Base-by-base conservation (phyloP, 1,140 invertebrate genomes). In the Brachionus calyciflorus region DNA sequence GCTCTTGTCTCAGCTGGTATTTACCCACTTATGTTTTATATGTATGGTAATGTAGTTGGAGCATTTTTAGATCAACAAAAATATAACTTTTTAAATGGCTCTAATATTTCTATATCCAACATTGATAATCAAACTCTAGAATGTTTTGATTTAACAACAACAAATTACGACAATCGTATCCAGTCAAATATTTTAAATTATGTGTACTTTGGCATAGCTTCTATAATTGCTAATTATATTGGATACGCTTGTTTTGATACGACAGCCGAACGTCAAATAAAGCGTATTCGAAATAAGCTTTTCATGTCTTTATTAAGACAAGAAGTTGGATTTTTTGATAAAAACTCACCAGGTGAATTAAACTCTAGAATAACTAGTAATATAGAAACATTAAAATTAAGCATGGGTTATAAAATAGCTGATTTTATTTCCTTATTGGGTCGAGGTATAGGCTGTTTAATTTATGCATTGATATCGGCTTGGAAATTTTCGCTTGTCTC, bases 401-500 rank as follows among this genome's bases (percentile, higher is more conserved):
- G 68, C 19, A 30, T 70, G 21, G 41, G 68, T 9, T 30, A 70
- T 17, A 55, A 73, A 73, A 37, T 73, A 28, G 28, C n/a, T 5
- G 48, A 53, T 51, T 53, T 51, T 73, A 12, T 73, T 6, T n/a
- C 17, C 0, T 26, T 73, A 19, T 3, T 73, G 40, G 40, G 1
- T 21, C 6, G 30, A 19, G 30, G 10, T 19, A 28, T 65, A 37
- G 17, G 17, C 44, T 24, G 41, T 33, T 26, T 33, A 41, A 24
- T 78, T n/a, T 26, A 80, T 10, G 83, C 82, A 1, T 83, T 85
- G 79, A 60, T 79, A 6, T 81, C 81, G 51, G 82, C 82, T 14
- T 85, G 84, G 84, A 82, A 84, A 75, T 79, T 85, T 14, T 81
- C 81, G 0, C 77, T 85, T 1, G 83, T 84, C 3, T 82, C 83